Evolutionary conservation across 30 jellyfish, hydroid and myxozoan genomes (phyloP), one percentile per base, ranked within the genome.

Genomic region (Aurelia coerulea): DNA sequence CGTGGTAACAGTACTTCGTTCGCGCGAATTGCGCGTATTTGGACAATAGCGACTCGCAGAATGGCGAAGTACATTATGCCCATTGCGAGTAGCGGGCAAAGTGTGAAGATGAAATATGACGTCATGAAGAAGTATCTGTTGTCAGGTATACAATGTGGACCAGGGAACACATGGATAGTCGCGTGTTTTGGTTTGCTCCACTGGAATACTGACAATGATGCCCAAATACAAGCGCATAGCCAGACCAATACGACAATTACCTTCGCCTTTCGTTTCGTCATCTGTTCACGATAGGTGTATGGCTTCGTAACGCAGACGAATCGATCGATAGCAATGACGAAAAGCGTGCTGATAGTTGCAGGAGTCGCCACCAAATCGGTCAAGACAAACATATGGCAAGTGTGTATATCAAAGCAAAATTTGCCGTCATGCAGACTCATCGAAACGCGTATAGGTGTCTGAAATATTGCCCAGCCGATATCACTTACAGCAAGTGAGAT

Each of bases 401-500:
- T 33, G 23, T 41, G 34, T 67, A 49, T 66, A 68, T 74, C 79
- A 41, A 29, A 42, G 50, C 96, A 87, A 39, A 87, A 87, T 34
- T 29, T 70, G 46, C 69, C 35, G 64, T 87, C 63, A 12, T 78
- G 76, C 52, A 64, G 62, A 7, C 42, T 70, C 42, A 32, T 54
- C 2, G 83, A 70, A 2, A 87, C 71, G 14, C 69, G 58, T 18
- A 87, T 68, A 2, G 96, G 96, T 41, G 86, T 73, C 62, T 74
- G 85, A 19, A 87, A 65, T 18, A 77, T n/a, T 0, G 89, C 80
- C 42, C 79, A 72, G 1, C 77, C 90, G 46, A 87, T 87, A 53
- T 87, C 96, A 59, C 96, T 87, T 13, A 87, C 52, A 3, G 96
- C 96, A 8, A 87, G 80, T 1, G 96, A 87, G 12, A 87, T 63